A percentile compares a stretch with the other conserved stretches of the same genome.
These are phyloP conservation scores for Agrochola macilenta DNA, from an alignment of 2,888 invertebrate genomes.

Conservation along the genomic window DNA sequence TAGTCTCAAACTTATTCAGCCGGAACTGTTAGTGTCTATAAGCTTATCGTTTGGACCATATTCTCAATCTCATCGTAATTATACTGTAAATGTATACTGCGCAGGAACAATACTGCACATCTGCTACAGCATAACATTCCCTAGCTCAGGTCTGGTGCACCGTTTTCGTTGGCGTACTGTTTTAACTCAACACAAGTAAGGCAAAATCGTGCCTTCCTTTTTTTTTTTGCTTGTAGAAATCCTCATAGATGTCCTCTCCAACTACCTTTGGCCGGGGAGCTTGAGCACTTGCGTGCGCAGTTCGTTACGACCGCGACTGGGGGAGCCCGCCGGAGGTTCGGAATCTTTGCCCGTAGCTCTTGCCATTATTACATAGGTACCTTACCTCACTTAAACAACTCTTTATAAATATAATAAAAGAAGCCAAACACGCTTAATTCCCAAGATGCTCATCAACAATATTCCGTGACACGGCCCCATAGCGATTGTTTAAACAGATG, in stretches of 20 bases:
- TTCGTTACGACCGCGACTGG: no score
- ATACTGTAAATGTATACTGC: no score
- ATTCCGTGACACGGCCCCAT: slow-evolving; percentile 43
- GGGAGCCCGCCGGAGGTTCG: neutral
- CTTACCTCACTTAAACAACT: neutral
- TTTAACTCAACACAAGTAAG: neutral
- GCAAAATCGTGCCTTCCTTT: neutral
- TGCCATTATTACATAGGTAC: neutral
- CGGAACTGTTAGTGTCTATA: no score
- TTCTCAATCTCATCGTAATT: no score
- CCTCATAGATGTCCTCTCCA: no score
- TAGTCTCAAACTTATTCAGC: no score
- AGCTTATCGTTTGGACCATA: no score
- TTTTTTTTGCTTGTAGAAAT: no score
- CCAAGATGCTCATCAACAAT: slow-evolving; percentile 35
- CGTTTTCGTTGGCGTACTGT: neutral
- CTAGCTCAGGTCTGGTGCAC: neutral
- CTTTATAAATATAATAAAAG: neutral
- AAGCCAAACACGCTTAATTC: slow-evolving; percentile 18
- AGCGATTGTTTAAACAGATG: slow-evolving; percentile 66
- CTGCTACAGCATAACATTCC: neutral
- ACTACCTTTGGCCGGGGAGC: no score
- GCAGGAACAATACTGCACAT: neutral
- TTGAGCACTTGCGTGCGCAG: no score
- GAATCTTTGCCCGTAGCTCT: neutral